A percentile compares a stretch with the other conserved stretches of the same genome.
phyloP scores from a whole-genome alignment of 2,797 vertebrate genomes.

The Decapterus maruadsi region DNA sequence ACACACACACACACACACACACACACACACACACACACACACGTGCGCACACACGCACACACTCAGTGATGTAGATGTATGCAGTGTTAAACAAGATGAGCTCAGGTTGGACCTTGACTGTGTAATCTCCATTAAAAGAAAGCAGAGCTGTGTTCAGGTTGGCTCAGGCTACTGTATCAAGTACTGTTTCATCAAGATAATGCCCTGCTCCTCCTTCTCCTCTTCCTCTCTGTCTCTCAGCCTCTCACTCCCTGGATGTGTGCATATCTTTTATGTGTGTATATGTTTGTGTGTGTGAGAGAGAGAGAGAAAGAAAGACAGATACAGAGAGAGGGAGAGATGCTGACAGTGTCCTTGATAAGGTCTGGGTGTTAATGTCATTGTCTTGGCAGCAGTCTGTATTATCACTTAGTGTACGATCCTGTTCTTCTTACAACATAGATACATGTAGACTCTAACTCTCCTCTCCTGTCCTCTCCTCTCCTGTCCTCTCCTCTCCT shows the following conservation, averaged over 20 bases:
- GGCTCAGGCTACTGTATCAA: conserved; percentile 72
- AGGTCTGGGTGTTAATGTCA: conserved; percentile 75
- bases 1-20: conserved; percentile 26
- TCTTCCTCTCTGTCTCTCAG: conserved; percentile 39
- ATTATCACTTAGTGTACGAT: conserved; percentile 57
- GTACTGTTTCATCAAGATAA: conserved; percentile 85
- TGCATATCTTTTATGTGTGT: conserved; percentile 6
- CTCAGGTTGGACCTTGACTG: conserved; percentile 70
- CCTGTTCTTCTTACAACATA: conserved; percentile 21
- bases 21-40: conserved; percentile 41
- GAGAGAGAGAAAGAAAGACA: conserved; percentile 2
- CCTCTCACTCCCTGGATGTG: conserved; percentile 46
- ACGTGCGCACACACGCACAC: conserved; percentile 34
- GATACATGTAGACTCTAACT: conserved; percentile 40
- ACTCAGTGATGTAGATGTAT: conserved; percentile 34
- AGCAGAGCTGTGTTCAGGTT: conserved; percentile 75
- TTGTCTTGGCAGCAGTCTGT: conserved; percentile 67
- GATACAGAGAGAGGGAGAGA: conserved; percentile 33
- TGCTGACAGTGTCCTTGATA: conserved; percentile 76
- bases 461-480: background rate
- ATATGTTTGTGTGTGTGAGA: conserved; percentile 13
- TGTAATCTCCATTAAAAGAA: conserved; percentile 82
- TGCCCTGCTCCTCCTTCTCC: conserved; percentile 58
- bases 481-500: no score
- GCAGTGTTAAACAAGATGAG: conserved; percentile 75